Evolutionary conservation across 2,113 vertebrate genomes (phyloP).

Genomic region (Serilophus lunatus): DNA sequence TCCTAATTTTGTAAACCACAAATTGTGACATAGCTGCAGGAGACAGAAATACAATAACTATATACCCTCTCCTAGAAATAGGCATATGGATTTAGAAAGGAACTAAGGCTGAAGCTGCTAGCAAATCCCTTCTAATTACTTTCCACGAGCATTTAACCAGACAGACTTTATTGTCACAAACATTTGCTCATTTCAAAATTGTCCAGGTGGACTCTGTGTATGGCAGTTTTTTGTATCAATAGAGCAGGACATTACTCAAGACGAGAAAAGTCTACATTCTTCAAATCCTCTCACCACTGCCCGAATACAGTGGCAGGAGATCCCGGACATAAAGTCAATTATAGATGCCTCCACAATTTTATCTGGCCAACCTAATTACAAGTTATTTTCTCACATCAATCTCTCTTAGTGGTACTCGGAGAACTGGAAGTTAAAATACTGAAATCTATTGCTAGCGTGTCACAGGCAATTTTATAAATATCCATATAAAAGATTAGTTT

Average conservation of each 20-base stretch:
- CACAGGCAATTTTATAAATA: neutral
- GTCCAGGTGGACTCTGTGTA: neutral
- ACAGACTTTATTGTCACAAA: neutral
- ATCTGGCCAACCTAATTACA: neutral
- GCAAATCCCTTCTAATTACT: neutral
- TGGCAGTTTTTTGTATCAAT: neutral
- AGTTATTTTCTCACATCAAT: neutral
- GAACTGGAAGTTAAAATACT: neutral
- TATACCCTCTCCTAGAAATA: neutral
- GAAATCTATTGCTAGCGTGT: neutral
- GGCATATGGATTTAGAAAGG: neutral
- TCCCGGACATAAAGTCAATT: accelerated
- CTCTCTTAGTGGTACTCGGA: neutral
- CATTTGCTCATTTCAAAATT: neutral
- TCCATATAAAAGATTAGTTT: neutral
- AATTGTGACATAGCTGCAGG: neutral
- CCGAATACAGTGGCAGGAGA: neutral
- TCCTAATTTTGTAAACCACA: neutral
- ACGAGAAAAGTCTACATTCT: neutral
- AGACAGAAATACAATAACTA: conserved; percentile 2
- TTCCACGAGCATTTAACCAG: neutral
- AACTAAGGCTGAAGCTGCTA: neutral
- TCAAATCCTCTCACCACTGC: accelerated
- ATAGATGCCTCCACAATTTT: neutral
- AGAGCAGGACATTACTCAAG: neutral